Evolutionary conservation across 2,797 vertebrate genomes (phyloP), one percentile per base, ranked within the genome.

Genomic region (Amniataba percoides): DNA sequence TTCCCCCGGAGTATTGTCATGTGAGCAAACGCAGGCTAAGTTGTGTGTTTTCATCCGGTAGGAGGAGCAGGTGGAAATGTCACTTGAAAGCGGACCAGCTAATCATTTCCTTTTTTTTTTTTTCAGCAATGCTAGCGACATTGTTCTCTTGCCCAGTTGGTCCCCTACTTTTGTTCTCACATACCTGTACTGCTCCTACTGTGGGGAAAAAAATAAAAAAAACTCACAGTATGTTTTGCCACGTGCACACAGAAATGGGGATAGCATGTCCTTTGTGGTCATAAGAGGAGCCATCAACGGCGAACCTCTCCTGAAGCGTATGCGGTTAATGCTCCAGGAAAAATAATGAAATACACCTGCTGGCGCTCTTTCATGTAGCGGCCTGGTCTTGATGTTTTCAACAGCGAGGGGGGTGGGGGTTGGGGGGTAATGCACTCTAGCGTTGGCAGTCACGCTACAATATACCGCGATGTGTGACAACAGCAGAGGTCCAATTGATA

Each of bases 381-480:
- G 57, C 56, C 43, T 15, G 25, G 43, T 77, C 73, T 82, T 71
- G 73, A 84, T 88, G 77, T 77, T 87, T 84, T 88, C 74, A 77
- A 34, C 80, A 56, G 70, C 56, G 5, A 74, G 63, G 51, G 46
- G 80, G 27, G 27, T 3, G 27, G 27, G 27, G 5, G 27, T 31
- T n/a, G 66, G 78, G 80, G 51, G 40, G 79, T 87, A 89, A 89
- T 83, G 72, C 84, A 79, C 80, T 83, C 62, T 11, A 55, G 72
- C 36, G 3, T 63, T 82, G 71, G 77, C 81, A 84, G 90, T 87
- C 78, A 72, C n/a, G 60, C 86, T 56, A 86, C 87, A 90, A 85
- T 90, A 83, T 90, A 82, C 78, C 74, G 45, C n/a, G 3, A 75
- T 62, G 76, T 71, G 78, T 68, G 84, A 90, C 87, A 86, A 83